These are phyloP conservation scores for Potamilus streckersoni DNA, from an alignment of 1,140 invertebrate species.

Conservation along the genomic window DNA sequence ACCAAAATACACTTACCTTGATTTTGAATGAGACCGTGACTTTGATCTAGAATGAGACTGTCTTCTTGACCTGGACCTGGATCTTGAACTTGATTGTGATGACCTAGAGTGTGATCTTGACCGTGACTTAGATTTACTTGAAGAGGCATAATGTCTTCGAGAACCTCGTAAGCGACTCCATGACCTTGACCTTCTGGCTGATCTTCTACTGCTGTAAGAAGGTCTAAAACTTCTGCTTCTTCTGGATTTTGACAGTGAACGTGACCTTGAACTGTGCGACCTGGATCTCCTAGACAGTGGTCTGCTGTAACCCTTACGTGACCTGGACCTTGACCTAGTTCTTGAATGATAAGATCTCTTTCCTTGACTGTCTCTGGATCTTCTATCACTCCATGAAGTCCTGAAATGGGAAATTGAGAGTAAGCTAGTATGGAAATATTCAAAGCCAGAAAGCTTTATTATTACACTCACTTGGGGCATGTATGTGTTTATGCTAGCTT, in stretches of 20 bases:
- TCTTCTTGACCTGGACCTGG: conserved; percentile 38
- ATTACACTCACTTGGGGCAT: too few relatives aligned
- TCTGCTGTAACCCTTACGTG: conserved; percentile 19
- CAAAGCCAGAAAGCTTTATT: too few relatives aligned
- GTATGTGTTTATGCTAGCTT: too few relatives aligned
- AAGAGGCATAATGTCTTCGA: background rate
- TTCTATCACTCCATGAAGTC: background rate
- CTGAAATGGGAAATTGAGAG: too few relatives aligned
- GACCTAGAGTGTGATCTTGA: conserved; percentile 49
- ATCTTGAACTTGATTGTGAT: conserved; percentile 27
- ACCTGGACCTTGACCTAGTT: conserved; percentile 36
- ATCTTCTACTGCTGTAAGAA: conserved; percentile 5
- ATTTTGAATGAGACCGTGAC: conserved; percentile 42
- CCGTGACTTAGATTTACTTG: conserved; percentile 27
- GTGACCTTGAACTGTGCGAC: conserved; percentile 10
- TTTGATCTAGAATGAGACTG: conserved; percentile 21
- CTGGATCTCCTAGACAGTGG: conserved; percentile 14
- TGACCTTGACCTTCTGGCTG: conserved; percentile 6
- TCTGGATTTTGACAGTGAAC: conserved; percentile 6
- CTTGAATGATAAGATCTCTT: conserved; percentile 12
- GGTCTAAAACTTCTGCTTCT: conserved; percentile 4
- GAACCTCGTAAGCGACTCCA: background rate
- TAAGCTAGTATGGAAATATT: too few relatives aligned
- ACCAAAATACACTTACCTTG: conserved; percentile 21
- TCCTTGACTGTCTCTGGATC: background rate